A percentile compares a stretch with the other conserved stretches of the same genome.
Conservation (phyloP, 2,888 invertebrate species). For the Drosophila mimetica region DNA sequence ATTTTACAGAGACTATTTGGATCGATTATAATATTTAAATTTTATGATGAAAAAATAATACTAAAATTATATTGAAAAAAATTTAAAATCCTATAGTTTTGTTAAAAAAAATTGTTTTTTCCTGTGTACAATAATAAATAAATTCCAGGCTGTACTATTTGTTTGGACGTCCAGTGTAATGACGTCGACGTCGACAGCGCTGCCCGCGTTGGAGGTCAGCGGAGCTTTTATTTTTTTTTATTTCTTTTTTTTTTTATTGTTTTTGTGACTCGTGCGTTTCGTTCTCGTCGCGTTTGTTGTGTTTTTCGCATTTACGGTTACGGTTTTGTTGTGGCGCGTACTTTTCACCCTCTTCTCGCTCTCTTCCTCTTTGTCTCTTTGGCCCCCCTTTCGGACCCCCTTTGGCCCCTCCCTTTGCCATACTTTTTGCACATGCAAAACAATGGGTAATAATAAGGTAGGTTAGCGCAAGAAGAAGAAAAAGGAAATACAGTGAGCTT, state of each 20-base stretch:
- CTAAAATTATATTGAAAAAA: too few species aligned
- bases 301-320: constrained; percentile 37
- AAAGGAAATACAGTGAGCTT: constrained; percentile 16
- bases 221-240: constrained; percentile 28
- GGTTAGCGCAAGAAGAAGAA: constrained; percentile 8
- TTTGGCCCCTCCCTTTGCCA: constrained; percentile 11
- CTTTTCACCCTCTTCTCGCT: constrained; percentile 31
- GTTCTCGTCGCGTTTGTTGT: constrained; percentile 36
- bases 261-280: constrained; percentile 50
- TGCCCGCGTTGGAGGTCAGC: constrained; percentile 39
- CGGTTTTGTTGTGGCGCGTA: constrained; percentile 74
- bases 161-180: constrained; percentile 35
- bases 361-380: not conserved
- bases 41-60: not conserved
- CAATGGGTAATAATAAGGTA: constrained; percentile 35
- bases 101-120: too few species aligned
- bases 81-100: too few species aligned
- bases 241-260: constrained; percentile 30
- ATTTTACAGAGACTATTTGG: not conserved
- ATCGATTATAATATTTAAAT: too few species aligned
- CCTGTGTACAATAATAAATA: constrained; percentile 15
- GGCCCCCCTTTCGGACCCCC: not conserved
- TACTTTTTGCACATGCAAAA: constrained; percentile 39
- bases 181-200: constrained; percentile 16
- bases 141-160: constrained; percentile 35